These are phyloP conservation scores for Pristionchus maxplancki DNA, from an alignment of 2,888 invertebrate genomes.

Conservation along the genomic window DNA sequence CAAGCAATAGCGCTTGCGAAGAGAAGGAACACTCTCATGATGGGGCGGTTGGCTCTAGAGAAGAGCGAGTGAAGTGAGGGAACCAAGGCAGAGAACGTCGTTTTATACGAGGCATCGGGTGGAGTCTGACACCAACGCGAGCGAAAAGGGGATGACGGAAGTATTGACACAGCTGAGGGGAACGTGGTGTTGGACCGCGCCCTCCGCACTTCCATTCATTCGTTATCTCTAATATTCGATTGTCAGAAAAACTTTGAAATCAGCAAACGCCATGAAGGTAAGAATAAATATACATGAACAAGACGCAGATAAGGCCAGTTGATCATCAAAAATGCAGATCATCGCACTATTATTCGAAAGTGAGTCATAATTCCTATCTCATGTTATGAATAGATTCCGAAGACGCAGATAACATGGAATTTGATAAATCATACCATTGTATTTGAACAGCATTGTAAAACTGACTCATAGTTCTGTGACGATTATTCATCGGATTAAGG, in stretches of 20 bases:
- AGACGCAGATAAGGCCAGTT: too few species aligned
- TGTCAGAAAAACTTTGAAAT: too few species aligned
- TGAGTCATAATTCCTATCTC: too few species aligned
- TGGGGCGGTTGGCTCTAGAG: not conserved
- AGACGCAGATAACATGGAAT: too few species aligned
- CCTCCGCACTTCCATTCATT: not conserved
- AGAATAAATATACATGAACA: too few species aligned
- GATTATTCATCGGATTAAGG: not conserved
- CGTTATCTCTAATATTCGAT: not conserved
- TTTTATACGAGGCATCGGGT: conserved; percentile 20
- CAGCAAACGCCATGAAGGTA: too few species aligned
- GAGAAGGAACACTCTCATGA: not conserved
- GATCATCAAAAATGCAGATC: too few species aligned
- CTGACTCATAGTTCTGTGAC: not conserved
- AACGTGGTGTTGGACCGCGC: not conserved
- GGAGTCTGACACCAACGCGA: conserved; percentile 16
- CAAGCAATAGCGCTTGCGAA: not conserved
- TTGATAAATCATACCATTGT: not conserved
- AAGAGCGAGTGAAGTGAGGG: not conserved
- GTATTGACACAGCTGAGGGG: not conserved
- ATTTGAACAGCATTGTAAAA: not conserved
- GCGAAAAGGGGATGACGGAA: conserved; percentile 7
- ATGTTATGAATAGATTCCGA: too few species aligned
- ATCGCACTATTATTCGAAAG: too few species aligned
- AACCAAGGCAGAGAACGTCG: not conserved